These are phyloP conservation scores for Pipistrellus kuhlii DNA, from an alignment of 2,797 vertebrate species.

Conservation along the genomic window DNA sequence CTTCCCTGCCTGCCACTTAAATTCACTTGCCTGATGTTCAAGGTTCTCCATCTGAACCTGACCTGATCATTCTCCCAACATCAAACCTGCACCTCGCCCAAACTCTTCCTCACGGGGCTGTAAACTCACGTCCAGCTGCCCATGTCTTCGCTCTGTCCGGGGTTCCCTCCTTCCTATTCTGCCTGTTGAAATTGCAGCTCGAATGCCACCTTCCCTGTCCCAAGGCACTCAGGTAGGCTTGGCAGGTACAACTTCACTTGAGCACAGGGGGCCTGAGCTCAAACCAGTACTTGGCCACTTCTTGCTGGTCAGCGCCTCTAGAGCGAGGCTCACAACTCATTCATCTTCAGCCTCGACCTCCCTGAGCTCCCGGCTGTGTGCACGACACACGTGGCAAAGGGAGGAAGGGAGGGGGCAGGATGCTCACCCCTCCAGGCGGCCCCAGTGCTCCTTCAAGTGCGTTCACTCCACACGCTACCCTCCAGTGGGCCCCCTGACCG, in stretches of 20 bases:
- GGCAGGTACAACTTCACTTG: background rate
- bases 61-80: background rate
- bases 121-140: background rate
- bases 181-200: background rate
- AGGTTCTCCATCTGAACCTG: background rate
- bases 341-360: background rate
- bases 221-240: background rate
- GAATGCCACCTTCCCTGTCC: background rate
- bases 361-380: background rate
- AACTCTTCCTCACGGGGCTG: background rate
- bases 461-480: background rate
- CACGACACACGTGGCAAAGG: fast-evolving
- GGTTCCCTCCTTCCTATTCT: background rate
- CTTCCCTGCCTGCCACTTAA: background rate
- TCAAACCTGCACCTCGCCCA: background rate
- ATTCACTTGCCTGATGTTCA: background rate
- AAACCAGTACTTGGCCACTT: background rate
- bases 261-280: background rate
- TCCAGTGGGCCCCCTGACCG: fast-evolving
- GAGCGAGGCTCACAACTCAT: background rate
- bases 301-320: background rate
- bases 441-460: fast-evolving
- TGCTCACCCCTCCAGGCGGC: background rate
- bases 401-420: background rate
- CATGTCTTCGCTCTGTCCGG: background rate